Percentiles rank a stretch among this genome's conserved stretches.
Evolutionary conservation across 2,113 vertebrate genomes (phyloP).

Genomic region (Cheilinus undulatus): DNA sequence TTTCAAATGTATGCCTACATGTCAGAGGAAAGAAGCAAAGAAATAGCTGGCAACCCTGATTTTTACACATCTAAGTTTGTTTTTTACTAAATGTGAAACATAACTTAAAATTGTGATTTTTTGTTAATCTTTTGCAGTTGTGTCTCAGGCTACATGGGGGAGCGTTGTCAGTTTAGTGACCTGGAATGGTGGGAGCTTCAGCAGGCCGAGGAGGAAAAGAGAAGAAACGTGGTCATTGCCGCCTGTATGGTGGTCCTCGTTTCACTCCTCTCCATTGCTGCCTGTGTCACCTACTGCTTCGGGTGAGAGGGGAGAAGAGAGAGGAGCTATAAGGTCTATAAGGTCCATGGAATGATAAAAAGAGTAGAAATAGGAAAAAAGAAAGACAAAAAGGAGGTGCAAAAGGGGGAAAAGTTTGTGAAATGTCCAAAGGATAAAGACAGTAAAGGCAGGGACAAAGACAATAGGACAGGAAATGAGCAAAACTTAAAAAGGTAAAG

Average conservation of each 20-base stretch:
- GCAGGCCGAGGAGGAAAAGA: conserved; percentile 79
- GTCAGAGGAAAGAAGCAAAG: no score
- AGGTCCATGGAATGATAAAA: not conserved
- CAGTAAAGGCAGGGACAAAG: no score
- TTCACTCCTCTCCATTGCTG: conserved; percentile 82
- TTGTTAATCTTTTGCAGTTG: conserved; percentile 81
- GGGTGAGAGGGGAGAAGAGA: conserved; percentile 78
- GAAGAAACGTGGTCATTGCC: conserved; percentile 75
- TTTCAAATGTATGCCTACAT: no score
- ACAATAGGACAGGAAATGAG: no score
- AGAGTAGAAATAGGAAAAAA: no score
- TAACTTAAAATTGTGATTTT: not conserved
- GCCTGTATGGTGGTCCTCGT: conserved; percentile 73
- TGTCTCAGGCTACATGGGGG: conserved; percentile 86
- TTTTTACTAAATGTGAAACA: no score
- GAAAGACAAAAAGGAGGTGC: no score
- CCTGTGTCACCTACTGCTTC: conserved; percentile 82
- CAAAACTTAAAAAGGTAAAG: no score
- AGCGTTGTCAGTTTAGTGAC: conserved; percentile 92
- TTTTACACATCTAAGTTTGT: no score
- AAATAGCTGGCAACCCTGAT: no score
- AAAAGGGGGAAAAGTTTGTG: no score
- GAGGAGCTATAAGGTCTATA: not conserved
- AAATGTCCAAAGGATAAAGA: no score
- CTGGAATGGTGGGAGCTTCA: conserved; percentile 92